These are phyloP conservation scores for Hemithea aestivaria DNA, from an alignment of 2,888 invertebrate species.

Conservation along the genomic window DNA sequence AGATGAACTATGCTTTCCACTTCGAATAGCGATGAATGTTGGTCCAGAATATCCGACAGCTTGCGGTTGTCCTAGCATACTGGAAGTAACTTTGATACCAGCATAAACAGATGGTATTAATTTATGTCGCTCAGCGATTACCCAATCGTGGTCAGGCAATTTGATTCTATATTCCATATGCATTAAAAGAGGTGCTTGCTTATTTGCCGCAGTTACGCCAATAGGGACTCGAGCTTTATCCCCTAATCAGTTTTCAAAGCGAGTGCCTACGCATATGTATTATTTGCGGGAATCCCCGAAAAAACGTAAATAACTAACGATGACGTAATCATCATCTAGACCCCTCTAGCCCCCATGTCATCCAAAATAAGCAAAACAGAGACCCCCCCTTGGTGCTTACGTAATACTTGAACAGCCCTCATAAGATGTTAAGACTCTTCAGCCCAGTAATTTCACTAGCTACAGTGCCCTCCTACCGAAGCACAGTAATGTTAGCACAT, in stretches of 20 bases:
- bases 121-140: constrained; percentile 26
- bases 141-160: constrained; percentile 28
- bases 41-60: constrained; percentile 50
- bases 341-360: no score
- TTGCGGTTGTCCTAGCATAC: constrained; percentile 22
- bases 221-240: neutral
- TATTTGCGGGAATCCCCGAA: no score
- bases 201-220: constrained; percentile 23
- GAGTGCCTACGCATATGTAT: no score
- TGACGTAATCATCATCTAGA: no score
- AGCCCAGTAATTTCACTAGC: no score
- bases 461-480: no score
- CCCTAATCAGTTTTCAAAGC: neutral
- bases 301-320: no score
- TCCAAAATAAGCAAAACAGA: no score
- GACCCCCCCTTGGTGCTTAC: no score
- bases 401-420: no score
- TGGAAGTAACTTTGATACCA: constrained; percentile 27
- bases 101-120: constrained; percentile 34
- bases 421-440: no score
- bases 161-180: constrained; percentile 24
- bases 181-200: constrained; percentile 26
- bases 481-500: no score
- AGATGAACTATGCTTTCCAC: constrained; percentile 32
- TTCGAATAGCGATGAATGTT: constrained; percentile 45